Percentiles rank a stretch among this genome's conserved stretches.
Evolutionary conservation across 64 coral and sea anemone genomes (phyloP).

Genomic region (Pocillopora verrucosa): DNA sequence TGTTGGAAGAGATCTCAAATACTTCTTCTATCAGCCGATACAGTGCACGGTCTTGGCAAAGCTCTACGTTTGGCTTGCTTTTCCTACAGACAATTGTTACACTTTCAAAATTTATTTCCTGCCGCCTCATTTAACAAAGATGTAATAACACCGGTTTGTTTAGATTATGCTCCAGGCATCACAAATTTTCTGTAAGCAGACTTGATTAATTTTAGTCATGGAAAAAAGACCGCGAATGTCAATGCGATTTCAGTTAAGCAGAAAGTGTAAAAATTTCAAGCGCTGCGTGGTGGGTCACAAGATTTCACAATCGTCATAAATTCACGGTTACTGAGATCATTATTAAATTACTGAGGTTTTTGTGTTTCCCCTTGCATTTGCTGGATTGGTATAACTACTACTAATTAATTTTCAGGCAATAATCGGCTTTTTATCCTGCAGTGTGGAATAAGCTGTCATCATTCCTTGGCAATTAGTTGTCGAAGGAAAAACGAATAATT

Average conservation of each 20-base stretch:
- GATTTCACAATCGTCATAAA: neutral
- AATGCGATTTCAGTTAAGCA: neutral
- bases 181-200: neutral
- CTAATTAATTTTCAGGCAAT: neutral
- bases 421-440: neutral
- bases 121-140: neutral
- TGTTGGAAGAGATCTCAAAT: slow-evolving; percentile 37
- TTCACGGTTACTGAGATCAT: neutral
- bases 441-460: neutral
- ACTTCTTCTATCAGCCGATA: slow-evolving; percentile 81
- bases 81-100: neutral
- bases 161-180: neutral
- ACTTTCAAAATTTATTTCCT: neutral
- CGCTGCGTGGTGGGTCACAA: neutral
- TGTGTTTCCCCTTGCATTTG: neutral
- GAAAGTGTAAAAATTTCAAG: no score
- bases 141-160: neutral
- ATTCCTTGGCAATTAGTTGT: neutral
- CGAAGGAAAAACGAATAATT: neutral
- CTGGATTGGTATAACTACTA: neutral
- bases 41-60: slow-evolving; percentile 90
- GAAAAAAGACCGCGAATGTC: neutral
- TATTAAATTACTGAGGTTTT: neutral
- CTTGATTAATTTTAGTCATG: neutral
- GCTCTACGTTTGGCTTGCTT: slow-evolving; percentile 74